Conservation (phyloP, 2,113 vertebrate species). For the Coptodon rendalli region DNA sequence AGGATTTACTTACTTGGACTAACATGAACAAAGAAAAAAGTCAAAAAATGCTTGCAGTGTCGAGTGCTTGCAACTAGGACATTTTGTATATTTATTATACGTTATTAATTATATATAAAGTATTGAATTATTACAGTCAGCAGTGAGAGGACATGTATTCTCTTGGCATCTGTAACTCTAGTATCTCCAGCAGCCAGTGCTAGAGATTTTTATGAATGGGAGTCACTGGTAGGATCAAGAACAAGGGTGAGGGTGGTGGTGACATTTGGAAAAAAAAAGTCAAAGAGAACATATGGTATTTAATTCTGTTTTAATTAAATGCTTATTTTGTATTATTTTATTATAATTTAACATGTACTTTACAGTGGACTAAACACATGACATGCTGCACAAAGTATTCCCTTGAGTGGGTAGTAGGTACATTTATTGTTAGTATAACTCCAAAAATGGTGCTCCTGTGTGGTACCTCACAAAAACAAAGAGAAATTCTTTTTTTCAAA, state of each 20-base stretch:
- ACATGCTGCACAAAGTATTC: neutral
- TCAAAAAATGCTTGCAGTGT: neutral
- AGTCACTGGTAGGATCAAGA: neutral
- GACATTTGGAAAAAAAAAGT: neutral
- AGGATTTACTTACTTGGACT: neutral
- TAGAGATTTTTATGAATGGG: neutral
- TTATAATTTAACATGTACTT: neutral
- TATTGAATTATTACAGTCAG: neutral
- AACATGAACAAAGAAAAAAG: neutral
- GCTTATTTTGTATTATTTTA: neutral
- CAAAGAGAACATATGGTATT: neutral
- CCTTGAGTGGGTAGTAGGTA: neutral
- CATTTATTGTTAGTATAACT: neutral
- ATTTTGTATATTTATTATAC: rapidly evolving
- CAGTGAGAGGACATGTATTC: neutral
- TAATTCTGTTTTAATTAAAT: neutral
- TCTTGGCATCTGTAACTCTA: neutral
- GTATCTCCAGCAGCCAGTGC: neutral
- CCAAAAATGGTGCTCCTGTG: neutral
- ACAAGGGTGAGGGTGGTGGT: neutral
- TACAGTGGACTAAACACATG: rapidly evolving
- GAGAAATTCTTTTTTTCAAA: neutral
- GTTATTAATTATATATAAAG: neutral
- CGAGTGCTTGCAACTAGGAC: neutral
- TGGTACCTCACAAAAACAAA: neutral